Evolutionary conservation across 2,888 invertebrate species (phyloP), one percentile per base, ranked within the genome.

Genomic region (Drosophila aldrichi): DNA sequence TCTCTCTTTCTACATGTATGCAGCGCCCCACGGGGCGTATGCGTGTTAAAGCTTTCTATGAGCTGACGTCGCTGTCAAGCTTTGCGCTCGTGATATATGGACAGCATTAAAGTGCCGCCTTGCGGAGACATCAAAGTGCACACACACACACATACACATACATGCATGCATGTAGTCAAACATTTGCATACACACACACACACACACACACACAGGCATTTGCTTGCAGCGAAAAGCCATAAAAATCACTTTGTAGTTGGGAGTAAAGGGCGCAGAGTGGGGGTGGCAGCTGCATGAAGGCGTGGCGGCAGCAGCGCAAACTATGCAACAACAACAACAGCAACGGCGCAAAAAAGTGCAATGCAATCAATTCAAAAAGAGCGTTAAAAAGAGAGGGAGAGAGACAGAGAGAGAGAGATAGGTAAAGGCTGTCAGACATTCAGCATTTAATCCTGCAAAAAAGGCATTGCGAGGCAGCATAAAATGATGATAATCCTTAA

Each of bases 401-500:
- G n/a, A 18, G 20, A 9, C 34, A 25, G 44, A 22, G 46, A 14
- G 29, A 10, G 25, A 3, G 20, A 14, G 36, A 40, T 2, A 6
- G 18, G 41, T 29, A 29, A 41, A 56, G 56, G 20, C 56, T 43
- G 56, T 32, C 38, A 38, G 48, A 44, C 61, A 44, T 57, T 75
- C 79, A 67, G 66, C 83, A 72, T 88, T 86, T 77, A 82, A 87
- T 88, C 87, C 89, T 82, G 84, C 79, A 87, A 81, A 81, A 84
- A 82, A 82, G 85, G 82, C 81, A 78, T 74, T 79, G 74, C 88
- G 70, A 81, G 77, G 85, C 84, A 75, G 78, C 79, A 81, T 73
- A 81, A 84, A 88, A 81, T 88, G 82, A 81, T 88, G 88, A 82
- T 89, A 88, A 89, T 89, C 89, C 88, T 80, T 79, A 87, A 89